Conservation (phyloP, 92 coral and sea anemone genomes). For the Epizoanthus stellaris region DNA sequence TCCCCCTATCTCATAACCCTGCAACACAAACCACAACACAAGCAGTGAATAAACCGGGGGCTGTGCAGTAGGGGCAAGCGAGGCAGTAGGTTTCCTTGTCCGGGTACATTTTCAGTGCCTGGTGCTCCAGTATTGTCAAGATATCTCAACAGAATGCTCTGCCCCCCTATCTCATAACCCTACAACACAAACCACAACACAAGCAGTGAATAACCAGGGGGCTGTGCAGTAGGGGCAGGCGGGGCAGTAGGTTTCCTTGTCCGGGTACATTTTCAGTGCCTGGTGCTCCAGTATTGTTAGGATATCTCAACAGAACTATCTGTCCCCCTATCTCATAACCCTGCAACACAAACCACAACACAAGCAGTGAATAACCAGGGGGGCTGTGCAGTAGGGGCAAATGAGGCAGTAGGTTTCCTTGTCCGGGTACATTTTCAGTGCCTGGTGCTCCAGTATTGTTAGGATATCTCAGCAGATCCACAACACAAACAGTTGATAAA, state of each 20-base stretch:
- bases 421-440: constrained; percentile 44
- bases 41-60: neutral
- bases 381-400: neutral
- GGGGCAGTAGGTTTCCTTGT: constrained; percentile 4
- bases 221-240: neutral
- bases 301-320: constrained; percentile 75
- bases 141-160: constrained; percentile 75
- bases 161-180: constrained; percentile 95
- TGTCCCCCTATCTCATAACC: constrained; percentile 90
- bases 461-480: constrained; percentile 73
- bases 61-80: neutral
- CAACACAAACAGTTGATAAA: neutral
- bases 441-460: constrained; percentile 78
- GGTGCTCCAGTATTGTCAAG: constrained; percentile 84
- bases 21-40: neutral
- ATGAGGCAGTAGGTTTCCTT: neutral
- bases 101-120: constrained; percentile 22
- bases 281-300: constrained; percentile 80
- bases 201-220: neutral
- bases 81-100: neutral
- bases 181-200: constrained; percentile 2
- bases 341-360: constrained; percentile 44
- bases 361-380: neutral
- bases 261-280: constrained; percentile 50
- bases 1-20: constrained; percentile 88